Base-by-base conservation (phyloP, 2,888 invertebrate species). In the Theodoxus fluviatilis region DNA sequence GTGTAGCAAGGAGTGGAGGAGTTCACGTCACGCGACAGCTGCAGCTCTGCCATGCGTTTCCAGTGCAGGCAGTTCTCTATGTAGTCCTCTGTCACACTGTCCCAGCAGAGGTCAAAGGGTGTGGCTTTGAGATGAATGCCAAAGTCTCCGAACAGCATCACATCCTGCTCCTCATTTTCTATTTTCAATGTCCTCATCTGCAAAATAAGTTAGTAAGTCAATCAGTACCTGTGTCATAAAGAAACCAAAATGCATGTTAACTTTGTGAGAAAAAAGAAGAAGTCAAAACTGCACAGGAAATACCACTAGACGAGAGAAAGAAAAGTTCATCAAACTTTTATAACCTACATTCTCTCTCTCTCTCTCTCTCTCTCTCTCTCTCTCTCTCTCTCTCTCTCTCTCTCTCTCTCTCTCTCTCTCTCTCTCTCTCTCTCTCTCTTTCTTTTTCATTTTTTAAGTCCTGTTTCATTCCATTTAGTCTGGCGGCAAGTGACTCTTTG, bases 91-190 rank as follows among this genome's bases (percentile, higher is more conserved):
- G 59, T 66, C 12, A 33, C 55, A 6, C 69, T 43, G 52, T 76
- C 71, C 71, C 71, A 74, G 69, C 76, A 76, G 61, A 71, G 70
- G 49, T 74, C 70, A 57, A 74, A 75, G 2, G 70, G 68, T 7
- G 76, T 73, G 43, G 76, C 76, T 57, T 71, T 67, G 35, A 76
- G 69, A 35, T 71, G 49, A 37, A 71, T 65, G 31, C 76, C 76
- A 47, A 76, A 70, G 63, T 76, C 76, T 0, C 74, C 76, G 52
- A 75, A 76, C 68, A 76, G 65, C 33, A 76, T 61, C n/a, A 70
- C 71, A 49, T 76, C 71, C 28, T 74, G 74, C 22, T 74, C 69
- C 18, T 66, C 57, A 28, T 71, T 71, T 31, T 75, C 73, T 9
- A 76, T 59, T 64, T 76, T 75, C 67, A 76, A 67, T 3, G 75